Percentiles rank a stretch among this genome's conserved stretches.
These are phyloP conservation scores for Burhinus bistriatus DNA, from an alignment of 2,113 vertebrate species.

Conservation along the genomic window DNA sequence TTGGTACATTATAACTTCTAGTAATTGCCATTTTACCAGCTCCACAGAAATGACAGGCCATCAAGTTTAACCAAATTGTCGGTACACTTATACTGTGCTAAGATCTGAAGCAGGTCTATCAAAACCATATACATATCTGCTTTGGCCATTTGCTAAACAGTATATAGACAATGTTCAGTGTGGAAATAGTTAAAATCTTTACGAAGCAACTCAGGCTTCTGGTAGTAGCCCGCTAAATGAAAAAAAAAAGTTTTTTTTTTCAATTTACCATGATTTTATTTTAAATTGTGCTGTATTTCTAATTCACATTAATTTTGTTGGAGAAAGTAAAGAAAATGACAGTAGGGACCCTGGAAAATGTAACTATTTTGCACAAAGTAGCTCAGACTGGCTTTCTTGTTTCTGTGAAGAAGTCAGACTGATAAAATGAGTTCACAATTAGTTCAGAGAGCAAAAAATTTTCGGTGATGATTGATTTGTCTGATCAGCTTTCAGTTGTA, in stretches of 20 bases:
- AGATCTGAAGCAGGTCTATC: background rate
- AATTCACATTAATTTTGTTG: background rate
- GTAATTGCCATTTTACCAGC: background rate
- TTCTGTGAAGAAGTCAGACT: background rate
- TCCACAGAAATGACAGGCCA: background rate
- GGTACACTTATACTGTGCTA: background rate
- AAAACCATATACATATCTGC: background rate
- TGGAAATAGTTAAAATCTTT: background rate
- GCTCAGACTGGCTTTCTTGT: background rate
- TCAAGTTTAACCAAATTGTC: background rate
- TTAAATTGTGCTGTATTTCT: background rate
- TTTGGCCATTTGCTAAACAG: background rate
- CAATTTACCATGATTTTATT: background rate
- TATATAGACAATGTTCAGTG: background rate
- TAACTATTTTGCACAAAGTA: background rate
- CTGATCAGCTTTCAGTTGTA: background rate
- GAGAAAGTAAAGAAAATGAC: background rate
- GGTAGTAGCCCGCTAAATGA: background rate
- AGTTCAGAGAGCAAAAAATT: background rate
- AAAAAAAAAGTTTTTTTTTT: background rate
- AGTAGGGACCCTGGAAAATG: background rate
- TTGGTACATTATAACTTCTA: background rate
- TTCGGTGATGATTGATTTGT: background rate
- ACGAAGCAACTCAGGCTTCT: background rate
- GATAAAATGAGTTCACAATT: background rate